Evolutionary conservation across 2,113 vertebrate genomes (phyloP), one percentile per base, ranked within the genome.

Genomic region (Poeciliopsis turrubarensis): DNA sequence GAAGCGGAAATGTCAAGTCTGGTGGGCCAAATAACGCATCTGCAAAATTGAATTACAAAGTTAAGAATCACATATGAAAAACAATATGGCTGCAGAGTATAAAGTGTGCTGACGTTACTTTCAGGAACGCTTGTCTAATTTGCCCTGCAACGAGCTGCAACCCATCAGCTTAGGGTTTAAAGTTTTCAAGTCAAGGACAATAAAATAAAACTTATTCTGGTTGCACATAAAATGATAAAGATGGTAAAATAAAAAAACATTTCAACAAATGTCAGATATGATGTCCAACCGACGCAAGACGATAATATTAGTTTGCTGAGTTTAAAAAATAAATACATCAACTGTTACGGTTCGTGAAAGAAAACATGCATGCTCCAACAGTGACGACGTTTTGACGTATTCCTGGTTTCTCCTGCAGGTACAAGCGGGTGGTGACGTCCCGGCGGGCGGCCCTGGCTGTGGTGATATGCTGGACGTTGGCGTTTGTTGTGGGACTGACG

Each of bases 401-500:
- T 41, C 9, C 65, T 83, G 60, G 79, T 73, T 65, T 34, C 80
- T 81, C 32, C 73, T 78, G 11, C 91, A 99, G 98, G 89, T 99
- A 99, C 65, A 98, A 96, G 92, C 95, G 88, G 0, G 87, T 98
- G 93, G 96, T 99, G 86, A 99, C 97, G 0, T 90, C 95, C 0
- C 95, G 86, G 76, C 92, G 97, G 81, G 98, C 97, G 0, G 96
- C 91, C 0, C 80, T 95, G 72, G 98, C 97, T 6, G 98, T 99
- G 0, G 94, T 96, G 1, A 86, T 95, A 47, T 99, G 97, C 82
- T 99, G 98, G 98, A 88, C 90, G 0, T 93, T 99, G 62, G 96
- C 98, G 71, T 95, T 98, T 3, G 84, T 98, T 39, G 96, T 99
- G 75, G 98, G 98, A 10, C 91, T 99, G 70, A 97, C 96, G 0